Evolutionary conservation across 2,113 vertebrate species (phyloP), one percentile per base, ranked within the genome.

Genomic region (Onychorhynchus coronatus): DNA sequence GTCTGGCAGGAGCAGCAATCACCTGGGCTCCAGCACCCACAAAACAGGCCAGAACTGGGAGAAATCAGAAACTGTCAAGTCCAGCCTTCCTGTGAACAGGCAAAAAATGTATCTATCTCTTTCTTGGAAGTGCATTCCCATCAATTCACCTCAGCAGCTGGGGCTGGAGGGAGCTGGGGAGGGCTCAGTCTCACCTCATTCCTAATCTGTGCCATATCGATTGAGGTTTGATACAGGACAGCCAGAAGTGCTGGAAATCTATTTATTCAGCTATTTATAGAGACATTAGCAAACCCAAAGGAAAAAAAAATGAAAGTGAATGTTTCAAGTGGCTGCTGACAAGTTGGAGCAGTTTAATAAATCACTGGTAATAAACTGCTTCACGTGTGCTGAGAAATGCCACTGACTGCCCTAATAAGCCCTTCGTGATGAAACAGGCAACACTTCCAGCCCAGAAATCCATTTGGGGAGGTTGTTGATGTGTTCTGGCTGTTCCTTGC

Each of bases 281-380:
- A 92, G 95, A 96, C 83, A 97, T 96, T 72, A 81, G 79, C 70
- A 71, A 96, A 91, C 53, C 49, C 91, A 79, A 90, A 94, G 67
- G 84, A 24, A 1, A 3, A 5, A 56, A 55, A 68, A 83, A 84
- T 23, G 85, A 18, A 86, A 95, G 84, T 37, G 90, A 92, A 83
- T 49, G 91, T 88, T 96, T 91, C 84, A 94, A 97, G 96, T 93
- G 91, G 93, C 86, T 97, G 96, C 85, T 95, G 97, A 97, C 95
- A 97, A 95, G 93, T 65, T 88, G 91, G 88, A 96, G 89, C 96
- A 90, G 92, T 92, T 96, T 92, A 96, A 96, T 97, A 96, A 96
- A 97, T 97, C 97, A 96, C 91, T 92, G 33, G 85, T 79, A 97
- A 96, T 90, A 93, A 95, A 96, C 88, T 93, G 41, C 88, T 47